A percentile compares a stretch with the other conserved stretches of the same genome.
Evolutionary conservation across 2,888 invertebrate genomes (phyloP).

Genomic region (Chloromyia formosa): DNA sequence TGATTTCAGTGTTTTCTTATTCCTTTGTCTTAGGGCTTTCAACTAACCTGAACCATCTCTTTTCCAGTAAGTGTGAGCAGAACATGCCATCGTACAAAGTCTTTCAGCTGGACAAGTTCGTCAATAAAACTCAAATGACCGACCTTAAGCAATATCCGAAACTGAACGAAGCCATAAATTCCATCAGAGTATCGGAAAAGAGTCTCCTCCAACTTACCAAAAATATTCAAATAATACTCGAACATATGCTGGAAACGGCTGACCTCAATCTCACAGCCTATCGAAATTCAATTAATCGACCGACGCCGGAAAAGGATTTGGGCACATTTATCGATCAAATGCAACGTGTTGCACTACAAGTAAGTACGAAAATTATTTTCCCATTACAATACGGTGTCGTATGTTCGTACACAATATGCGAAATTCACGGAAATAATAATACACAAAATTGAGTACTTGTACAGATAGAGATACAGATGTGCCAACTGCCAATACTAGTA

Average conservation of each 20-base stretch:
- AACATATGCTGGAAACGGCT: slow-evolving; percentile 62
- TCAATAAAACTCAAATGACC: slow-evolving; percentile 72
- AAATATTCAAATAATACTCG: slow-evolving; percentile 61
- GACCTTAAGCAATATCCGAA: slow-evolving; percentile 63
- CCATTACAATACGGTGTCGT: not conserved
- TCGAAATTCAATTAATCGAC: slow-evolving; percentile 60
- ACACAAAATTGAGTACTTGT: too few species aligned
- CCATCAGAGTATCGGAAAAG: slow-evolving; percentile 60
- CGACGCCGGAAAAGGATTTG: slow-evolving; percentile 64
- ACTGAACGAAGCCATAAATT: slow-evolving; percentile 61
- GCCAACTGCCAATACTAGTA: not conserved
- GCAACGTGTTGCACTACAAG: slow-evolving; percentile 64
- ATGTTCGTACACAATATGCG: too few species aligned
- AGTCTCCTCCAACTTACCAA: slow-evolving; percentile 61
- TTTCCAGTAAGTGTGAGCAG: slow-evolving; percentile 73
- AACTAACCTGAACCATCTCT: too few species aligned
- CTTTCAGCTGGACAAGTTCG: slow-evolving; percentile 74
- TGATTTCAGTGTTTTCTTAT: too few species aligned
- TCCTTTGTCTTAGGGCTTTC: too few species aligned
- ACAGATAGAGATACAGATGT: too few species aligned
- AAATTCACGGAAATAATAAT: not conserved
- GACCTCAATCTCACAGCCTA: slow-evolving; percentile 62
- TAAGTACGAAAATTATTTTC: slow-evolving; percentile 50
- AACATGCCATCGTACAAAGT: slow-evolving; percentile 78
- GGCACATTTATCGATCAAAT: slow-evolving; percentile 65